A percentile compares a stretch with the other conserved stretches of the same genome.
Conservation (phyloP, 2,113 vertebrate genomes). For the Noturus placidus region DNA sequence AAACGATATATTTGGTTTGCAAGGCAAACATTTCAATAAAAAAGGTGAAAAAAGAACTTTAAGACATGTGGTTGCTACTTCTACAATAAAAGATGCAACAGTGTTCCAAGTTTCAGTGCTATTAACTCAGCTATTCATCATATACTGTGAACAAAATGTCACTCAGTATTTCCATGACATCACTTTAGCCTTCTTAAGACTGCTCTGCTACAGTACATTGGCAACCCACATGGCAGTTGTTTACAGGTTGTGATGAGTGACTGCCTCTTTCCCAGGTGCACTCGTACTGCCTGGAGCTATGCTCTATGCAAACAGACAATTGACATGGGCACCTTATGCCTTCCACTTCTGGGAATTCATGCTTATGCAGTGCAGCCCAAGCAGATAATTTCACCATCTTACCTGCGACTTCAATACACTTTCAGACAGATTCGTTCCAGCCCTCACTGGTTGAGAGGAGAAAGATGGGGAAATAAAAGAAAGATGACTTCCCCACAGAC, state of each 20-base stretch:
- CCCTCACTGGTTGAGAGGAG: slow-evolving; percentile 34
- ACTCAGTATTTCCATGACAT: slow-evolving; percentile 20
- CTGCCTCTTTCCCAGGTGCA: slow-evolving; percentile 46
- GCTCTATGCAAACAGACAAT: slow-evolving; percentile 72
- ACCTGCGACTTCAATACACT: slow-evolving; percentile 58
- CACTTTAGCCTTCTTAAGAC: slow-evolving; percentile 5
- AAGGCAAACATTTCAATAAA: not conserved
- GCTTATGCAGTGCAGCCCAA: slow-evolving; percentile 59
- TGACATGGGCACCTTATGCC: slow-evolving; percentile 68
- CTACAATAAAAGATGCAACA: not conserved
- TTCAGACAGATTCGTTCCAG: slow-evolving; percentile 50
- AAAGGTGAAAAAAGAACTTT: not conserved
- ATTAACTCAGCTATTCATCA: not conserved
- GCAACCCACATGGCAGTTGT: slow-evolving; percentile 41
- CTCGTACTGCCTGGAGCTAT: slow-evolving; percentile 59
- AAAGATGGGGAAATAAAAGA: slow-evolving; percentile 33
- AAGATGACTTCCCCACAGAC: slow-evolving; percentile 42
- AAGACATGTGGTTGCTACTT: not conserved
- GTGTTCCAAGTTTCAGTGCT: not conserved
- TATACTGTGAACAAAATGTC: not conserved
- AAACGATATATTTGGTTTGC: not conserved
- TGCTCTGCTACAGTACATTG: slow-evolving; percentile 30
- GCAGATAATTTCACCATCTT: slow-evolving; percentile 59
- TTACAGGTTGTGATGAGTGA: slow-evolving; percentile 56
- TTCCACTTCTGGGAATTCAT: slow-evolving; percentile 64